Percentiles rank a stretch among this genome's conserved stretches.
Conservation (phyloP, 2,797 vertebrate genomes). For the Rhadinocentrus ornatus region DNA sequence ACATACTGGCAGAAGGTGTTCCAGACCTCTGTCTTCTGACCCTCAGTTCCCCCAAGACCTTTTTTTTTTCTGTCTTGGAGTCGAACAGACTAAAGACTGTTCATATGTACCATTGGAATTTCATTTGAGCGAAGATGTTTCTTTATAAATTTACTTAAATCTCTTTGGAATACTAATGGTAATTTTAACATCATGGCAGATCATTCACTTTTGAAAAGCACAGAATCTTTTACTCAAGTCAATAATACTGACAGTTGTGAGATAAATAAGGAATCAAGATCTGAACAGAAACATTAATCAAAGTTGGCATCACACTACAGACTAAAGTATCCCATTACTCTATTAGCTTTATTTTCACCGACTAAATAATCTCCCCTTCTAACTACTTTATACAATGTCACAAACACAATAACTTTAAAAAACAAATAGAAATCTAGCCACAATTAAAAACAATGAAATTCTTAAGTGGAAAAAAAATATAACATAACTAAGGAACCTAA, state of each 20-base stretch:
- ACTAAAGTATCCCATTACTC: no score
- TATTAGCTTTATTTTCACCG: no score
- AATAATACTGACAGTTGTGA: no score
- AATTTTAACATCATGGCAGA: background rate
- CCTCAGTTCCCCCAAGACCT: constrained; percentile 6
- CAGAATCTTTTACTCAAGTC: no score
- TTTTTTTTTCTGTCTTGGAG: constrained; percentile 25
- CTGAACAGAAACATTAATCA: no score
- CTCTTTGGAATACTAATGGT: background rate
- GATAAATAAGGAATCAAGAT: no score
- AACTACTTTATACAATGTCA: background rate
- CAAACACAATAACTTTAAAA: background rate
- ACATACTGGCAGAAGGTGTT: constrained; percentile 65
- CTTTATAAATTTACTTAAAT: background rate
- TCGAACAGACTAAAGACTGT: constrained; percentile 17
- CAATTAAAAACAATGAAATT: background rate
- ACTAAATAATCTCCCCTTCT: no score
- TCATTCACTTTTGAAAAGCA: background rate
- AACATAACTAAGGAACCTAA: background rate
- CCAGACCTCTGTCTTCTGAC: constrained; percentile 60
- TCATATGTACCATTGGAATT: background rate
- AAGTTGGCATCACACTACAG: no score
- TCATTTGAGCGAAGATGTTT: background rate
- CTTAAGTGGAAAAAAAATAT: background rate
- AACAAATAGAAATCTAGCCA: background rate